These are phyloP conservation scores for Hapalemur alaotrensis DNA, from an alignment of 2,797 vertebrate genomes.

Conservation along the genomic window DNA sequence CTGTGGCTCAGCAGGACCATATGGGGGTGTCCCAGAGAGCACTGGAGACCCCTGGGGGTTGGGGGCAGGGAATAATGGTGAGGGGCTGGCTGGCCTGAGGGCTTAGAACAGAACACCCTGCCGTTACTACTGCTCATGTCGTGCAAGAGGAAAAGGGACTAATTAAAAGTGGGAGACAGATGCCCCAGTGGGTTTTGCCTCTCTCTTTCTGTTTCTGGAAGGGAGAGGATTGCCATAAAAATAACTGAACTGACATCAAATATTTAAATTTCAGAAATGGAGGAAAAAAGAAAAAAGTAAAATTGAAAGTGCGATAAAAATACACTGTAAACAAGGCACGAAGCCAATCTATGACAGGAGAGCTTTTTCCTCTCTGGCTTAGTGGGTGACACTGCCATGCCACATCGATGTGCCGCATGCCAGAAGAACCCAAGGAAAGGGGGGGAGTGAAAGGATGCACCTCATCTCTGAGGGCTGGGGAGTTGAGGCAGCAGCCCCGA, in stretches of 20 bases:
- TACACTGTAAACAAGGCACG: conserved; percentile 77
- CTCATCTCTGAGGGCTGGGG: background rate
- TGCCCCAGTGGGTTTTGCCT: conserved; percentile 72
- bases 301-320: conserved; percentile 80
- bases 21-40: background rate
- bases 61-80: background rate
- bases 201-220: conserved; percentile 81
- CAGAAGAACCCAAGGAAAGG: background rate
- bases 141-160: conserved; percentile 57
- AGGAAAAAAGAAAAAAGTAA: conserved; percentile 16
- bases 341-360: conserved; percentile 63
- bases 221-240: conserved; percentile 80
- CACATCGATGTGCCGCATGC: background rate
- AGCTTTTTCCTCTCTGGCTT: conserved; percentile 58
- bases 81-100: background rate
- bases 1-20: background rate
- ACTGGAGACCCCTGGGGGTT: background rate
- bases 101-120: background rate
- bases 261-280: conserved; percentile 79
- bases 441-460: fast-evolving
- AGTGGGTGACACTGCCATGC: conserved; percentile 49
- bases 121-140: conserved; percentile 41
- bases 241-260: conserved; percentile 83
- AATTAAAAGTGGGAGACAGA: conserved; percentile 81
- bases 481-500: background rate